Percentiles rank a stretch among this genome's conserved stretches.
Conservation (phyloP, 2,797 vertebrate species). For the Cryptoblepharus egeriae region DNA sequence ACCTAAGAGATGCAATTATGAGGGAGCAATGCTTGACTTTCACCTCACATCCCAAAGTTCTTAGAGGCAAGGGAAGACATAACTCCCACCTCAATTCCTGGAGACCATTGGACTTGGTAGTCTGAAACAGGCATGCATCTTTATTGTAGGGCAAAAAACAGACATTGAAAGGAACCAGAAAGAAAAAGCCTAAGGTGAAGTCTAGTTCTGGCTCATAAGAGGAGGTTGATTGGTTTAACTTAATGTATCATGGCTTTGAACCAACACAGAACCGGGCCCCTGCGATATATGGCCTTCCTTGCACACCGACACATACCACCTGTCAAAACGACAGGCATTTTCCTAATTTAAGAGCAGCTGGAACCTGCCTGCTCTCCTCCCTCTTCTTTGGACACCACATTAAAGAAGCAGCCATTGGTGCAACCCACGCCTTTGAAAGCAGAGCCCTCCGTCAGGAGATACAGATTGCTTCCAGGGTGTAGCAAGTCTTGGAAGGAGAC, state of each 20-base stretch:
- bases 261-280: not conserved
- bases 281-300: not conserved
- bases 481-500: not conserved
- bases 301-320: not conserved
- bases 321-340: not conserved
- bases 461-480: not conserved
- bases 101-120: not conserved
- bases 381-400: too few species aligned
- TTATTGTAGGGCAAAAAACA: not conserved
- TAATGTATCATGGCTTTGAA: too few species aligned
- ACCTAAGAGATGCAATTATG: not conserved
- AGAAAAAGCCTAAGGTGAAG: too few species aligned
- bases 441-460: not conserved
- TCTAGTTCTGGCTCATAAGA: too few species aligned
- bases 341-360: not conserved
- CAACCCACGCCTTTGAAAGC: constrained; percentile 14
- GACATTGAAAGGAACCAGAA: not conserved
- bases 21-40: not conserved
- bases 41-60: not conserved
- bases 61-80: not conserved
- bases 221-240: too few species aligned
- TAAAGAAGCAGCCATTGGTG: not conserved
- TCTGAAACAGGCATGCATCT: too few species aligned
- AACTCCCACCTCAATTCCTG: not conserved
- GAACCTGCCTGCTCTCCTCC: not conserved